Conservation (phyloP, 2,888 invertebrate genomes). For the Glaucopsyche alexis region DNA sequence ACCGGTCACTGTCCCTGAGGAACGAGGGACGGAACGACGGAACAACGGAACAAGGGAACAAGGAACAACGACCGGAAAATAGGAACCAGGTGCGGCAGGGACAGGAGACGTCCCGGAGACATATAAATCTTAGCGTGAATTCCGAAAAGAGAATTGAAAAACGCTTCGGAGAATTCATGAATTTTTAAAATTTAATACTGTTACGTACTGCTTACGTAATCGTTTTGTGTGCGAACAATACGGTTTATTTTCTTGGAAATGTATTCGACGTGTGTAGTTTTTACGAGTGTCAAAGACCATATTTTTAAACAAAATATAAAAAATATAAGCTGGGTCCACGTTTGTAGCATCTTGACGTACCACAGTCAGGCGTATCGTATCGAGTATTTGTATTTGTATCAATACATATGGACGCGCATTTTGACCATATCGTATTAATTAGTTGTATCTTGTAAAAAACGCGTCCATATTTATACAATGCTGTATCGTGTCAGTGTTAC, state of each 20-base stretch:
- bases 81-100: constrained; percentile 21
- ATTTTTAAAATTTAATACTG: constrained; percentile 15
- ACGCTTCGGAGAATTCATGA: constrained; percentile 10
- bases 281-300: too few species aligned
- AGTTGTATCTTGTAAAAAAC: too few species aligned
- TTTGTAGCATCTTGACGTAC: too few species aligned
- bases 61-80: background rate
- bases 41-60: background rate
- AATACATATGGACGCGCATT: too few species aligned
- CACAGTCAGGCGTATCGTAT: too few species aligned
- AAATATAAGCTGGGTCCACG: too few species aligned
- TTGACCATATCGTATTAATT: too few species aligned
- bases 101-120: background rate
- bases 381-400: too few species aligned
- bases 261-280: background rate
- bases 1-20: constrained; percentile 34
- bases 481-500: too few species aligned
- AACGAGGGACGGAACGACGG: constrained; percentile 22
- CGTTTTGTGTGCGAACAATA: background rate
- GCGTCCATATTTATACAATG: too few species aligned
- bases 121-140: constrained; percentile 1
- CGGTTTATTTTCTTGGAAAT: background rate
- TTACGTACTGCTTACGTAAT: background rate
- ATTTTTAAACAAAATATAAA: too few species aligned
- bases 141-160: constrained; percentile 17